phyloP scores from a whole-genome alignment of 2,113 vertebrate genomes.

The Campylorhamphus procurvoides region DNA sequence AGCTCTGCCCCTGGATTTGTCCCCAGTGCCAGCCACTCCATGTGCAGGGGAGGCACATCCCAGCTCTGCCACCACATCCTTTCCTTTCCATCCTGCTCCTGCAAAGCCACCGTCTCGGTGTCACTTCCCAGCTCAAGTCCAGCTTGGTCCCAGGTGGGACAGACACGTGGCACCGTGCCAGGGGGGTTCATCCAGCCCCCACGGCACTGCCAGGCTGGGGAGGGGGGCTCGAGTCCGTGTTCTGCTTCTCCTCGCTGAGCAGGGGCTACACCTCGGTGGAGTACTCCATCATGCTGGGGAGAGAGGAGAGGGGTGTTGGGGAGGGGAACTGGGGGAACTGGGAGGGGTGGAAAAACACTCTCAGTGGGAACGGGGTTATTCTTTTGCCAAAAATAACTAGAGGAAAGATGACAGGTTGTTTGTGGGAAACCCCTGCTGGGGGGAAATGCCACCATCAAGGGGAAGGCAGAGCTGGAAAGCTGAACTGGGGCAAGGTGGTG shows the following conservation, averaged over 20 bases:
- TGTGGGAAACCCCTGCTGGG: neutral
- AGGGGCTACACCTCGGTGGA: constrained; percentile 33
- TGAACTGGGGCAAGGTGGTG: too few species aligned
- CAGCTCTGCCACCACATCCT: rapidly evolving
- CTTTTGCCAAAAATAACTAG: neutral
- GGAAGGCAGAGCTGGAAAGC: neutral
- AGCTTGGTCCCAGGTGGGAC: neutral
- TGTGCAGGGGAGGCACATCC: rapidly evolving
- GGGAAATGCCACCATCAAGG: rapidly evolving
- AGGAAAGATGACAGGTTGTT: neutral
- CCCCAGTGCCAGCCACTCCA: rapidly evolving
- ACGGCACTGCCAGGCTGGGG: neutral
- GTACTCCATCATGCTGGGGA: neutral
- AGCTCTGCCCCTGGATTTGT: neutral
- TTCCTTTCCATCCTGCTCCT: neutral
- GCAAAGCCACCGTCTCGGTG: neutral
- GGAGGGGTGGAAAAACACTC: neutral
- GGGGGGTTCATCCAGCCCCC: rapidly evolving
- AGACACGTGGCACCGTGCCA: rapidly evolving
- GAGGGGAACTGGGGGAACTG: rapidly evolving
- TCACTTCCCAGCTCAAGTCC: neutral
- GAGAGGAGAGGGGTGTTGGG: neutral
- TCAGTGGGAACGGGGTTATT: rapidly evolving
- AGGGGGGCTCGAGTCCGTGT: neutral
- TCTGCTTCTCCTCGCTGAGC: neutral